These are phyloP conservation scores for Morbakka virulenta DNA, from an alignment of 30 jellyfish, hydroid and myxozoan species.

Conservation along the genomic window DNA sequence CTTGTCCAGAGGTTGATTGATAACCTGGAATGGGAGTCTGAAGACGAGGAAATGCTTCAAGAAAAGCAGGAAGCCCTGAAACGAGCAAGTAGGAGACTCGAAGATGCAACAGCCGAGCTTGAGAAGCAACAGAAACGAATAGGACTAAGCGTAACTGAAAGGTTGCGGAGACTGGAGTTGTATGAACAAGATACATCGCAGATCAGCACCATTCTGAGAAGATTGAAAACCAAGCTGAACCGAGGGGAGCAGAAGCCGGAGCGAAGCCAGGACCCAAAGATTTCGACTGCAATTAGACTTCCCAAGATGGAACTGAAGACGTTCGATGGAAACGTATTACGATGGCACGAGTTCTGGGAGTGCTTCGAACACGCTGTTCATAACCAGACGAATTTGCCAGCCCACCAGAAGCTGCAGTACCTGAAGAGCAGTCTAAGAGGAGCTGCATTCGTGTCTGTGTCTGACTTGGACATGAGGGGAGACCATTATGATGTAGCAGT, in stretches of 20 bases:
- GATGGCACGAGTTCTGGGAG: conserved; percentile 59
- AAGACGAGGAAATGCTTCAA: conserved; percentile 1
- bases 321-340: conserved; percentile 30
- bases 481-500: conserved; percentile 25
- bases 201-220: conserved; percentile 11
- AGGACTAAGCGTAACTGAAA: not conserved
- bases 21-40: not conserved
- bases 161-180: not conserved
- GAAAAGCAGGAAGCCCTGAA: conserved; percentile 15
- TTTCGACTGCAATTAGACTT: conserved; percentile 9
- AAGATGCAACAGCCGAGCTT: not conserved
- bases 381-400: conserved; percentile 2
- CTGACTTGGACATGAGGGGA: conserved; percentile 16
- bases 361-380: conserved; percentile 50
- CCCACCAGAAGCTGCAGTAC: conserved; percentile 34
- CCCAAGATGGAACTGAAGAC: conserved; percentile 51
- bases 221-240: not conserved
- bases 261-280: not conserved
- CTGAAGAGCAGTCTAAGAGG: conserved; percentile 30
- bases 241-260: not conserved
- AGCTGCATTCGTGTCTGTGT: conserved; percentile 24
- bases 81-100: conserved; percentile 6
- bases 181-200: conserved; percentile 3
- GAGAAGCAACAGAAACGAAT: not conserved
- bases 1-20: not conserved